phyloP scores from a whole-genome alignment of 2,888 invertebrate genomes.

The Leucoma salicis region DNA sequence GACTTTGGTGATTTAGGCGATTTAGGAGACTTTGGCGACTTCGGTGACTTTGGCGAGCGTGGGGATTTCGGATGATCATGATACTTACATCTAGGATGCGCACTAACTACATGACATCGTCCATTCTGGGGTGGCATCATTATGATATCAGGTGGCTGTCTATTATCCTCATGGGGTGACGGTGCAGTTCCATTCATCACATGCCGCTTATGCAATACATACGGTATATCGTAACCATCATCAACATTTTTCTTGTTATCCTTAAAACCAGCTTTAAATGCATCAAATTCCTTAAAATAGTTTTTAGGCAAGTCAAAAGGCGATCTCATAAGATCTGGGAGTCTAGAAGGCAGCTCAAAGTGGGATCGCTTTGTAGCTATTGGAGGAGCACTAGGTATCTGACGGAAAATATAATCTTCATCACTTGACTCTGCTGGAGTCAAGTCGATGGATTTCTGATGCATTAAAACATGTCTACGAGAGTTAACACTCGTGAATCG shows the following conservation, averaged over 20 bases:
- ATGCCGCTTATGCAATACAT: conserved; percentile 91
- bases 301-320: conserved; percentile 88
- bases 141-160: conserved; percentile 70
- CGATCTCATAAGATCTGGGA: conserved; percentile 83
- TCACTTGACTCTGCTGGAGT: conserved; percentile 93
- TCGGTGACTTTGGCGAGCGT: conserved; percentile 74
- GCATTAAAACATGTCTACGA: conserved; percentile 90
- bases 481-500: conserved; percentile 87
- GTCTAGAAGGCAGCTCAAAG: conserved; percentile 84
- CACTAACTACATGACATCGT: conserved; percentile 62
- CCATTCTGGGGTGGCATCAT: conserved; percentile 74
- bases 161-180: conserved; percentile 74
- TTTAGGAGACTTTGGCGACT: conserved; percentile 85
- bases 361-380: conserved; percentile 88
- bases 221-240: conserved; percentile 89
- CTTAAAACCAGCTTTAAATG: conserved; percentile 79
- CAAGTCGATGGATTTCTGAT: conserved; percentile 92
- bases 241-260: conserved; percentile 71
- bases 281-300: conserved; percentile 86
- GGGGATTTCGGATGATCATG: conserved; percentile 78
- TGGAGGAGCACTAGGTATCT: conserved; percentile 88
- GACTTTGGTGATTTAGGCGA: conserved; percentile 84
- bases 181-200: conserved; percentile 92
- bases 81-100: conserved; percentile 75
- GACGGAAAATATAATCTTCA: conserved; percentile 89